phyloP scores from a whole-genome alignment of 2,888 invertebrate species.

The Tyria jacobaeae region DNA sequence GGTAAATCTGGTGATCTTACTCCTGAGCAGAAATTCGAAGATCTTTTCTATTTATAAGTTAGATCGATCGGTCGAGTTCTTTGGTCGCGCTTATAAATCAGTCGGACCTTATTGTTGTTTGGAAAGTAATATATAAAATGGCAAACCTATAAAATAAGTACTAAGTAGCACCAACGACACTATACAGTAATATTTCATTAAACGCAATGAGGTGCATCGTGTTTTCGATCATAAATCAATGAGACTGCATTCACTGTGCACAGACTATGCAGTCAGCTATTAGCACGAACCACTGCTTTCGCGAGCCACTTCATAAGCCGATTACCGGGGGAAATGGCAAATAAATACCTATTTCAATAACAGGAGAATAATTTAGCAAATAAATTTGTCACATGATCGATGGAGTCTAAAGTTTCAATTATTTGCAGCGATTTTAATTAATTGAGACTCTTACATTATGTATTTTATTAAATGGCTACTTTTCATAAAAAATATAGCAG shows the following conservation, averaged over 20 bases:
- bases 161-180: neutral
- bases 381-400: neutral
- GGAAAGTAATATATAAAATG: neutral
- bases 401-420: neutral
- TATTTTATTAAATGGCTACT: neutral
- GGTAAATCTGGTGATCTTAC: too few species aligned
- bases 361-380: slow-evolving; percentile 9
- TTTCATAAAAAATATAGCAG: too few species aligned
- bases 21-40: too few species aligned
- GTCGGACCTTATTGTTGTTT: neutral
- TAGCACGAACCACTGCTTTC: slow-evolving; percentile 65
- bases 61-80: too few species aligned
- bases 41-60: too few species aligned
- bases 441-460: neutral
- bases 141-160: too few species aligned
- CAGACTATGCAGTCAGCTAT: slow-evolving; percentile 65
- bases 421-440: neutral
- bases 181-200: slow-evolving; percentile 19
- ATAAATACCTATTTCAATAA: slow-evolving; percentile 15
- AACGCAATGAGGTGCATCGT: slow-evolving; percentile 45
- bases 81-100: too few species aligned
- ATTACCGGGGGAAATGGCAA: slow-evolving; percentile 14
- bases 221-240: slow-evolving; percentile 71
- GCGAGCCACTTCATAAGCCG: slow-evolving; percentile 38
- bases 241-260: slow-evolving; percentile 68